These are phyloP conservation scores for Eptatretus burgeri DNA, from an alignment of 2,113 vertebrate genomes.

Conservation along the genomic window DNA sequence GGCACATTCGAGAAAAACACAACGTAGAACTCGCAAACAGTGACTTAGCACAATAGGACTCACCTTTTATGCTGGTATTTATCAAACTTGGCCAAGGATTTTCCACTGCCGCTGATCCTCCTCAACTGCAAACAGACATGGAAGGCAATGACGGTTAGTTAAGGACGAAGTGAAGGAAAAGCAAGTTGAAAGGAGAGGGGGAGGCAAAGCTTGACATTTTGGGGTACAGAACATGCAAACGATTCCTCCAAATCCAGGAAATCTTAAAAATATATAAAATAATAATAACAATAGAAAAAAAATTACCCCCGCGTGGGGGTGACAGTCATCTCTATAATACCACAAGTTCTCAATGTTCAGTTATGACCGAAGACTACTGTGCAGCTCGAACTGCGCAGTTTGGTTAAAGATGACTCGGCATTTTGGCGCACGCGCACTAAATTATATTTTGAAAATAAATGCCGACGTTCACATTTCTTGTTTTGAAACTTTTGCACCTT, in stretches of 20 bases:
- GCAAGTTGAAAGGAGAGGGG: not conserved
- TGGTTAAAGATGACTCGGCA: too few species aligned
- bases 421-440: too few species aligned
- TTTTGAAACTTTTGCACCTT: too few species aligned
- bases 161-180: not conserved
- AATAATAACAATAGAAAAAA: not conserved
- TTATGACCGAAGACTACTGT: too few species aligned
- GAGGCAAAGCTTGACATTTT: not conserved
- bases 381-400: too few species aligned
- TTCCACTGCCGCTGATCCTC: constrained; percentile 75
- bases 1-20: not conserved
- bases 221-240: not conserved
- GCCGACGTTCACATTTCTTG: too few species aligned
- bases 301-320: too few species aligned
- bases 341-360: too few species aligned
- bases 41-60: constrained; percentile 10
- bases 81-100: constrained; percentile 53
- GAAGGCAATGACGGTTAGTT: not conserved
- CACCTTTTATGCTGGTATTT: constrained; percentile 90
- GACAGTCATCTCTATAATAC: too few species aligned
- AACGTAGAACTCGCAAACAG: not conserved
- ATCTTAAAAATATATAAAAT: not conserved
- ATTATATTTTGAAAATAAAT: too few species aligned
- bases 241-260: not conserved
- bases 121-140: constrained; percentile 28